Conservation (phyloP, 2,113 vertebrate species). For the Bujurquina vittata region DNA sequence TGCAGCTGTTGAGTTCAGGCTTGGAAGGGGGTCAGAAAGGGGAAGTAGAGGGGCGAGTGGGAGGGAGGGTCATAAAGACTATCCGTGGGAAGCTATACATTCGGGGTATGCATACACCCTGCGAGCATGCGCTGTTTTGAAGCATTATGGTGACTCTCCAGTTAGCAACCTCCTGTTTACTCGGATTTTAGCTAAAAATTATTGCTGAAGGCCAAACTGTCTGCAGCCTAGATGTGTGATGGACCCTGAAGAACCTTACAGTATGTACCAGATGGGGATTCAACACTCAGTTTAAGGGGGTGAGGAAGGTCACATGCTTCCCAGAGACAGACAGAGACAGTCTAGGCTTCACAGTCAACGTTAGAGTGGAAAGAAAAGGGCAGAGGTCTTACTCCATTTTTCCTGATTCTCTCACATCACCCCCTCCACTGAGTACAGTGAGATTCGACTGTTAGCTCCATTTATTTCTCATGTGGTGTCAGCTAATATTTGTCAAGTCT, state of each 20-base stretch:
- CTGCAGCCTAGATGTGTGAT: background rate
- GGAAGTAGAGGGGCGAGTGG: conserved; percentile 3
- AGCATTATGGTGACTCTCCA: conserved; percentile 3
- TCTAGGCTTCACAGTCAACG: background rate
- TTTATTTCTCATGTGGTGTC: conserved; percentile 40
- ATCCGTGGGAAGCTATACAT: background rate
- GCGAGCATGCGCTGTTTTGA: conserved; percentile 1
- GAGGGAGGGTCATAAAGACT: background rate
- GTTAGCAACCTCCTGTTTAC: background rate
- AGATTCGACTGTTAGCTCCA: conserved; percentile 45
- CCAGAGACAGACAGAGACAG: conserved; percentile 40
- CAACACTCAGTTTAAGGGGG: conserved; percentile 24
- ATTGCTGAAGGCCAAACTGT: background rate
- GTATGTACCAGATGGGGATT: conserved; percentile 29
- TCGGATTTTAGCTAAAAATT: background rate
- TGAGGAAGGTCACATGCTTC: conserved; percentile 64
- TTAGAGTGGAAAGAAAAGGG: conserved; percentile 34
- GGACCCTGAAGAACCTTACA: background rate
- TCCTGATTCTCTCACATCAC: conserved; percentile 24
- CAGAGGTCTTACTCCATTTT: conserved; percentile 36
- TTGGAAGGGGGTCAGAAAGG: conserved; percentile 19
- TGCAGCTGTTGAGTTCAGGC: conserved; percentile 58
- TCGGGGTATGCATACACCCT: conserved; percentile 10
- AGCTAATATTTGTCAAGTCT: conserved; percentile 50
- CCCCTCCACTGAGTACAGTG: background rate